A percentile compares a stretch with the other conserved stretches of the same genome.
Evolutionary conservation across 1,140 invertebrate species (phyloP).

Genomic region (Melanaphis sacchari): DNA sequence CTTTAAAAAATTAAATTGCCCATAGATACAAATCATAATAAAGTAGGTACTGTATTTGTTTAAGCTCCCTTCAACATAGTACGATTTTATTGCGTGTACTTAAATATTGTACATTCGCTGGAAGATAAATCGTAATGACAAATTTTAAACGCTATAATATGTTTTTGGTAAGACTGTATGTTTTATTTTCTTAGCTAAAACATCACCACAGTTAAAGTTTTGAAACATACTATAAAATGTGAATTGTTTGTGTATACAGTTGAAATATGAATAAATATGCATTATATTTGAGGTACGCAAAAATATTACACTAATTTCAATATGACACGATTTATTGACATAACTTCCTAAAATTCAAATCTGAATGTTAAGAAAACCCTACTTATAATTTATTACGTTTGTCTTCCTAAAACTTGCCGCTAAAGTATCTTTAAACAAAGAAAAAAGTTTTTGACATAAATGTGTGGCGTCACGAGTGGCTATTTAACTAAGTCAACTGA

Average conservation of each 20-base stretch:
- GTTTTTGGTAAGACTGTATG: background rate
- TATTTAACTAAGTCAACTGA: background rate
- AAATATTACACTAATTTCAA: background rate
- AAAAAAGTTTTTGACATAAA: background rate
- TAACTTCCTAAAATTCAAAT: background rate
- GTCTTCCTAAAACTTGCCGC: background rate
- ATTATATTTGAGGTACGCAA: background rate
- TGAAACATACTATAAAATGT: background rate
- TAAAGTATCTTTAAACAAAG: background rate
- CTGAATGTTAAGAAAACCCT: background rate
- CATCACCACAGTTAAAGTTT: background rate
- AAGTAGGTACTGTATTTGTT: background rate
- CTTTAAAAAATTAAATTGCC: background rate
- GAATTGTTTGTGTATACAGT: background rate
- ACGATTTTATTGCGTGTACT: background rate
- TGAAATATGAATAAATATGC: background rate
- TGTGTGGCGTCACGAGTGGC: background rate
- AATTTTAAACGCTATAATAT: background rate
- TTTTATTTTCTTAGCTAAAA: background rate
- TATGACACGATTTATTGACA: background rate
- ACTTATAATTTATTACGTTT: background rate
- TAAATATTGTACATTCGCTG: background rate
- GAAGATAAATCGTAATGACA: background rate
- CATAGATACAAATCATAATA: background rate
- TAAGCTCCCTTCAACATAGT: background rate